Conservation (phyloP, 2,888 invertebrate species). For the Exocentrus adspersus region DNA sequence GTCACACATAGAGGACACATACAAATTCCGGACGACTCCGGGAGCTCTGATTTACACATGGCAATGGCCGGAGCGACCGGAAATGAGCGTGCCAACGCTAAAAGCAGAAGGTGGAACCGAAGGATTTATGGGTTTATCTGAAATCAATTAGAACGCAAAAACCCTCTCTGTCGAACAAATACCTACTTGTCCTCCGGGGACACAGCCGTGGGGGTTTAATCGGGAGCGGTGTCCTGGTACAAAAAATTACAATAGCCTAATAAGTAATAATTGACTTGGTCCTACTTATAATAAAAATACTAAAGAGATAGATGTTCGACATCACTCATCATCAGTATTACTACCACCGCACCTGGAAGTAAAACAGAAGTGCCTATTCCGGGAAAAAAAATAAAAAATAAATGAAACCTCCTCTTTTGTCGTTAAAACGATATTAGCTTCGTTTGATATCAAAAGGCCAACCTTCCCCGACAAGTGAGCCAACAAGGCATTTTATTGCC, state of each 20-base stretch:
- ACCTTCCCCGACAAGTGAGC: background rate
- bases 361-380: too few relatives aligned
- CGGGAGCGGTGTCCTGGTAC: too few relatives aligned
- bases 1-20: background rate
- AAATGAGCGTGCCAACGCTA: slow-evolving; percentile 11
- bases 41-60: slow-evolving; percentile 33
- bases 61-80: background rate
- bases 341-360: too few relatives aligned
- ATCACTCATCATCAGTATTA: too few relatives aligned
- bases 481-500: background rate
- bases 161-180: background rate
- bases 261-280: too few relatives aligned
- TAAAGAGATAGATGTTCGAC: too few relatives aligned
- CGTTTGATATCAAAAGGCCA: too few relatives aligned
- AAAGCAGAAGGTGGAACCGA: slow-evolving; percentile 14
- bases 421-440: background rate
- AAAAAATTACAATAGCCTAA: too few relatives aligned
- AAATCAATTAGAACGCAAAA: background rate
- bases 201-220: background rate
- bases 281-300: too few relatives aligned
- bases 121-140: background rate
- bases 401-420: too few relatives aligned
- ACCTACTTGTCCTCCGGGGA: background rate
- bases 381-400: too few relatives aligned
- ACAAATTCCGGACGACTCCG: slow-evolving; percentile 24